A percentile compares a stretch with the other conserved stretches of the same genome.
Evolutionary conservation across 2,113 vertebrate genomes (phyloP).

Genomic region (Oryzias woworae): DNA sequence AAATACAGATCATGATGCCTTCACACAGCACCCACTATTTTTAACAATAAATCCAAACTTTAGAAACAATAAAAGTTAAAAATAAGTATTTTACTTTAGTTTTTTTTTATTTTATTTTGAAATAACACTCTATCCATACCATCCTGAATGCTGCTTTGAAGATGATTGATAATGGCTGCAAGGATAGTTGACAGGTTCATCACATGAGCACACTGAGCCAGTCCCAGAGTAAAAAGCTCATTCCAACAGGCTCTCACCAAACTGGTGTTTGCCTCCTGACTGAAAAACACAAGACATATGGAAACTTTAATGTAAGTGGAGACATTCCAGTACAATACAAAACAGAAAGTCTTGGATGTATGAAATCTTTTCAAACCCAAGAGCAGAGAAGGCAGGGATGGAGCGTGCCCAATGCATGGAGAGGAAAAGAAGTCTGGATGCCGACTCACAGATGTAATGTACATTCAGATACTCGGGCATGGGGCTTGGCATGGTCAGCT

Average conservation of each 20-base stretch:
- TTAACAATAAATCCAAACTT: too few species aligned
- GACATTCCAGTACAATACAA: background rate
- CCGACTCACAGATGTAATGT: conserved; percentile 99
- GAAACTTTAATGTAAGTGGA: background rate
- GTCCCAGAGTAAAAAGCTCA: conserved; percentile 94
- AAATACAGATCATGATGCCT: too few species aligned
- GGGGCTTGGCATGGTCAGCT: conserved; percentile 98
- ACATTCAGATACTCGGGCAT: conserved; percentile 98
- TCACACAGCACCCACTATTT: too few species aligned
- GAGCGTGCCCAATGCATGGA: conserved; percentile 99
- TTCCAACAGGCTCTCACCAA: conserved; percentile 98
- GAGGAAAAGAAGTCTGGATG: conserved; percentile 95
- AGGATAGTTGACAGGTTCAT: conserved; percentile 98
- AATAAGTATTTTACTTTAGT: conserved; percentile 29
- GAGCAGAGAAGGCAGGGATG: conserved; percentile 95
- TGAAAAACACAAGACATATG: conserved; percentile 49
- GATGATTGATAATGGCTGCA: conserved; percentile 94
- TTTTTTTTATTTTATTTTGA: conserved; percentile 51
- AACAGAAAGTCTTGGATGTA: background rate
- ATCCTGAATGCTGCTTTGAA: conserved; percentile 95
- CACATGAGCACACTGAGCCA: conserved; percentile 95
- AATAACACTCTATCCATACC: conserved; percentile 76
- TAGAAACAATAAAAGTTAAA: too few species aligned
- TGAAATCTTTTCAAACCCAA: conserved; percentile 83
- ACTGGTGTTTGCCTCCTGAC: conserved; percentile 95